A percentile compares a stretch with the other conserved stretches of the same genome.
phyloP scores from a whole-genome alignment of 2,113 vertebrate species.

The Calidris pugnax region DNA sequence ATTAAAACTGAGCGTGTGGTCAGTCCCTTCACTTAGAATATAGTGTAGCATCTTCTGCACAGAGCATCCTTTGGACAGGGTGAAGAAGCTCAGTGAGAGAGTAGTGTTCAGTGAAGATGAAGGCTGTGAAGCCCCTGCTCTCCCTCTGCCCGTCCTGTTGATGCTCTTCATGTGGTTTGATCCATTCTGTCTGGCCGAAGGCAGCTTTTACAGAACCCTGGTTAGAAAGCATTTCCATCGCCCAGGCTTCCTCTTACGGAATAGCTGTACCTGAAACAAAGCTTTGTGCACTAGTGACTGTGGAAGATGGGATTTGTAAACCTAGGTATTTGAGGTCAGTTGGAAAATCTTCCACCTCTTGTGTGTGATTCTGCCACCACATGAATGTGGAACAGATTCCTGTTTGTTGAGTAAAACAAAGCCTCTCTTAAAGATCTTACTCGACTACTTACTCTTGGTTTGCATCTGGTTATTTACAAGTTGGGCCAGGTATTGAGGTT shows the following conservation, averaged over 20 bases:
- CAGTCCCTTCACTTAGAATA: not conserved
- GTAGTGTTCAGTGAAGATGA: not conserved
- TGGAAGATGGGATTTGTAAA: not conserved
- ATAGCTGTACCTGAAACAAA: not conserved
- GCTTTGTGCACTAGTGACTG: accelerated
- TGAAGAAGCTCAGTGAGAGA: not conserved
- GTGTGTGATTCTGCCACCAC: not conserved
- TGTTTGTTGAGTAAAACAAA: not conserved
- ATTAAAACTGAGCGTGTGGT: not conserved
- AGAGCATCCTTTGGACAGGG: not conserved
- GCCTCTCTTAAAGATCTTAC: constrained; percentile 17
- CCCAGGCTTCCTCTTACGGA: too few species aligned
- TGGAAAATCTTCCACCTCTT: not conserved
- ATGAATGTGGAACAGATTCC: not conserved
- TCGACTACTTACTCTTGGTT: constrained; percentile 27
- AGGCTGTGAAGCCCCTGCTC: not conserved
- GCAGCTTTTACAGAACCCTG: too few species aligned
- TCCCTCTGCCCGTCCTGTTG: too few species aligned
- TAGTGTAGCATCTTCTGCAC: not conserved
- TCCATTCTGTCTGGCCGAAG: too few species aligned
- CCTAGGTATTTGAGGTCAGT: not conserved
- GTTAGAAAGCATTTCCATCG: too few species aligned
- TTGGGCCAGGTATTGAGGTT: constrained; percentile 48
- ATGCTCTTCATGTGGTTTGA: too few species aligned
- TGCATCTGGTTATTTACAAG: constrained; percentile 43